Evolutionary conservation across 2,888 invertebrate genomes (phyloP).

Genomic region (Cotesia congregata): DNA sequence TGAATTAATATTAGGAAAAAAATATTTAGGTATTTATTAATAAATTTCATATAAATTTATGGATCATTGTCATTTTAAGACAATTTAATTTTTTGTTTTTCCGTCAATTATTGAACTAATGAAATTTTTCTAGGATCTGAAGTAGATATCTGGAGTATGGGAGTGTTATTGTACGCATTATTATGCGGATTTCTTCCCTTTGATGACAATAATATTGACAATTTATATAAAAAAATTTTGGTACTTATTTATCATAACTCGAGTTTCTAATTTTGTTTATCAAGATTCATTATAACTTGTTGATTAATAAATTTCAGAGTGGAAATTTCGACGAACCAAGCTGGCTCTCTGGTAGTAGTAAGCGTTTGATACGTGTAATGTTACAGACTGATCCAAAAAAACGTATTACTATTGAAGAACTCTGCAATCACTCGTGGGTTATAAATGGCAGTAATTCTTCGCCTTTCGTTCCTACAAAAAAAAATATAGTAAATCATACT

Average conservation of each 20-base stretch:
- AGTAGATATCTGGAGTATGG: constrained; percentile 88
- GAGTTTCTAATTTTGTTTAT: constrained; percentile 28
- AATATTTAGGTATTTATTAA: constrained; percentile 71
- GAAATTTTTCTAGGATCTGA: constrained; percentile 71
- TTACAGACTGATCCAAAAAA: constrained; percentile 79
- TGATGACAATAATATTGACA: constrained; percentile 81
- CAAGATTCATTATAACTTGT: constrained; percentile 39
- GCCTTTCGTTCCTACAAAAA: constrained; percentile 66
- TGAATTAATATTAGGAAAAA: constrained; percentile 74
- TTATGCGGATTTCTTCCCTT: constrained; percentile 85
- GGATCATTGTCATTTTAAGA: no score
- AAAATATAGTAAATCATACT: constrained; percentile 58
- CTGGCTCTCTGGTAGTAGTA: constrained; percentile 77
- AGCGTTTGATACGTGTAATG: constrained; percentile 76
- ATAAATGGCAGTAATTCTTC: constrained; percentile 69
- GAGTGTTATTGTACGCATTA: constrained; percentile 83
- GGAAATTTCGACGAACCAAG: constrained; percentile 81
- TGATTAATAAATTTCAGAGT: constrained; percentile 69
- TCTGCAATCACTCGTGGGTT: constrained; percentile 79
- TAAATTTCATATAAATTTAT: no score
- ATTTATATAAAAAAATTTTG: constrained; percentile 81
- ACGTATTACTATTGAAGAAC: constrained; percentile 77
- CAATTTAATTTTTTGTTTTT: background rate
- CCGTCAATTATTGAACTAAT: constrained; percentile 9
- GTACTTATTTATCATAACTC: constrained; percentile 66